Evolutionary conservation across 2,888 invertebrate genomes (phyloP).

Genomic region (Incurvaria masculella): DNA sequence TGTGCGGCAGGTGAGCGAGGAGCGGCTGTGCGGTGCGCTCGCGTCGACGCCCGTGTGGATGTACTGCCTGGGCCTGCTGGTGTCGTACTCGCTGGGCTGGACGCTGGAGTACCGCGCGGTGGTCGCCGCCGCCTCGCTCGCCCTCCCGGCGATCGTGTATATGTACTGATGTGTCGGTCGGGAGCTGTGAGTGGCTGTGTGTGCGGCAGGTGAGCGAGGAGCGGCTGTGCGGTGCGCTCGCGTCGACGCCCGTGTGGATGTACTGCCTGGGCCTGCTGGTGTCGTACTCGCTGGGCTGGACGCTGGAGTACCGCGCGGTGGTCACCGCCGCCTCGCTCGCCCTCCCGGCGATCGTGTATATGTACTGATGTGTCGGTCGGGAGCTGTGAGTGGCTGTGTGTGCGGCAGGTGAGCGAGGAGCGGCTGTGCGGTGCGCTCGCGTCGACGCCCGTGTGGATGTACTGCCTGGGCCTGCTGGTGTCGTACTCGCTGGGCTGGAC

Average conservation of each 20-base stretch:
- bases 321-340: conserved; percentile 15
- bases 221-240: conserved; percentile 19
- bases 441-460: conserved; percentile 14
- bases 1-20: too few relatives aligned
- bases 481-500: conserved; percentile 25
- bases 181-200: too few relatives aligned
- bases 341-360: too few relatives aligned
- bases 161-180: too few relatives aligned
- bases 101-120: conserved; percentile 11
- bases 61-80: conserved; percentile 20
- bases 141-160: too few relatives aligned
- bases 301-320: conserved; percentile 11
- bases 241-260: conserved; percentile 12
- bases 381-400: too few relatives aligned
- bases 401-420: conserved; percentile 37
- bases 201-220: conserved; percentile 39
- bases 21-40: conserved; percentile 19
- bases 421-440: conserved; percentile 20
- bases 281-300: conserved; percentile 24
- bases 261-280: conserved; percentile 20
- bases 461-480: conserved; percentile 19
- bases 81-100: conserved; percentile 24
- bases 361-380: too few relatives aligned
- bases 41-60: conserved; percentile 13
- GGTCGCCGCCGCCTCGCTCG: conserved; percentile 14